These are phyloP conservation scores for Pelmatolapia mariae DNA, from an alignment of 2,113 vertebrate genomes.

Conservation along the genomic window DNA sequence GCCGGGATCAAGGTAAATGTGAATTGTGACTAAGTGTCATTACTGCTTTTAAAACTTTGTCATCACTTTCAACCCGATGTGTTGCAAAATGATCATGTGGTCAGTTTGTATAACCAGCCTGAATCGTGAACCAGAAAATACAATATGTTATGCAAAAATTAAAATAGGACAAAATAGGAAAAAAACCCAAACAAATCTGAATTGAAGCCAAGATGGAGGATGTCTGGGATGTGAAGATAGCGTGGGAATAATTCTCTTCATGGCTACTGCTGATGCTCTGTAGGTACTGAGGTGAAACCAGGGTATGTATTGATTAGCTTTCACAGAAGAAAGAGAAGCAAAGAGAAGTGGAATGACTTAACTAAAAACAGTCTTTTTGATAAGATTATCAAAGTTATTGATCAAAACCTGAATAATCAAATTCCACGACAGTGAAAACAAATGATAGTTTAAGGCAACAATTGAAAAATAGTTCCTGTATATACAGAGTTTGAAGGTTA, in stretches of 20 bases:
- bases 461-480: not conserved
- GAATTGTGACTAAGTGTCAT: not conserved
- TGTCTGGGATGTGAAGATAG: conserved; percentile 1
- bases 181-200: not conserved
- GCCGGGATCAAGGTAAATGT: not conserved
- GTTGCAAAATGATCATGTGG: not conserved
- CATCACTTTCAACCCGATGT: not conserved
- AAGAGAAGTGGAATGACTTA: not conserved
- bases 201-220: not conserved
- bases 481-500: not conserved
- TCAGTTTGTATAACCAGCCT: not conserved
- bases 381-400: not conserved
- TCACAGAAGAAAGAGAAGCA: not conserved
- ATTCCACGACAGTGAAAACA: not conserved
- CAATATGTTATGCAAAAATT: not conserved
- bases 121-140: not conserved
- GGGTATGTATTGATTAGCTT: not conserved
- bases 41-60: not conserved
- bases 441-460: not conserved
- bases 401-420: not conserved
- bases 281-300: conserved; percentile 24
- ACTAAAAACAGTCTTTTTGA: not conserved
- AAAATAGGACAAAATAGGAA: not conserved
- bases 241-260: conserved; percentile 7
- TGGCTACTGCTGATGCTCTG: not conserved